phyloP scores from a whole-genome alignment of 92 coral and sea anemone species.

The Porites lobata region DNA sequence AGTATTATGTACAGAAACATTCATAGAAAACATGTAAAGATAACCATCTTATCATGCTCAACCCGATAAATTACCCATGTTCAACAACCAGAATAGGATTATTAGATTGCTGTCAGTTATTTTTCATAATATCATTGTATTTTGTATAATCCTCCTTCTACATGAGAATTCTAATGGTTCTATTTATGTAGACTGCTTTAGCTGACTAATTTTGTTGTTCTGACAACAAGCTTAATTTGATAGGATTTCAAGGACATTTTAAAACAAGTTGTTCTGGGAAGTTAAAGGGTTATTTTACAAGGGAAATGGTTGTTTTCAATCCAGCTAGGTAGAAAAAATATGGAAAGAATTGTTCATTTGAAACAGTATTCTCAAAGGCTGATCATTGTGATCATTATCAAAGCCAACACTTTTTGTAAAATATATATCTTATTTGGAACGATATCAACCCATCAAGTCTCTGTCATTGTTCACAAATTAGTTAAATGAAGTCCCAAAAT shows the following conservation, averaged over 20 bases:
- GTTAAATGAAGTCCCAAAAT: neutral
- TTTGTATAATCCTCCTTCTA: slow-evolving; percentile 1
- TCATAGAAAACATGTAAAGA: neutral
- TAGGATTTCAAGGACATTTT: neutral
- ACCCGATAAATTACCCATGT: neutral
- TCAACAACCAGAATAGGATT: neutral
- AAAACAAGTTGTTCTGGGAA: neutral
- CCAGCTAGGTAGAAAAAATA: neutral
- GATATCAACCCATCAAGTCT: neutral
- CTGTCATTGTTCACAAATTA: neutral
- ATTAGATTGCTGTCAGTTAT: no score
- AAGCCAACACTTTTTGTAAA: neutral
- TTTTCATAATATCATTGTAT: neutral
- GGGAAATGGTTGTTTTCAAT: neutral
- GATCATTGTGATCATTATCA: neutral
- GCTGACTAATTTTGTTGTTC: neutral
- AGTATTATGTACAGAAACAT: slow-evolving; percentile 8
- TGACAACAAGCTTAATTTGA: neutral
- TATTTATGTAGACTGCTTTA: neutral
- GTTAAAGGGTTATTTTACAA: neutral
- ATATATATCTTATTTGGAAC: neutral
- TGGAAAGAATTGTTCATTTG: neutral
- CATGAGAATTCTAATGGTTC: neutral
- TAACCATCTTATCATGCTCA: neutral
- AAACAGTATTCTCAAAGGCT: neutral